Evolutionary conservation across 2,888 invertebrate genomes (phyloP).

Genomic region (Archips xylosteana): DNA sequence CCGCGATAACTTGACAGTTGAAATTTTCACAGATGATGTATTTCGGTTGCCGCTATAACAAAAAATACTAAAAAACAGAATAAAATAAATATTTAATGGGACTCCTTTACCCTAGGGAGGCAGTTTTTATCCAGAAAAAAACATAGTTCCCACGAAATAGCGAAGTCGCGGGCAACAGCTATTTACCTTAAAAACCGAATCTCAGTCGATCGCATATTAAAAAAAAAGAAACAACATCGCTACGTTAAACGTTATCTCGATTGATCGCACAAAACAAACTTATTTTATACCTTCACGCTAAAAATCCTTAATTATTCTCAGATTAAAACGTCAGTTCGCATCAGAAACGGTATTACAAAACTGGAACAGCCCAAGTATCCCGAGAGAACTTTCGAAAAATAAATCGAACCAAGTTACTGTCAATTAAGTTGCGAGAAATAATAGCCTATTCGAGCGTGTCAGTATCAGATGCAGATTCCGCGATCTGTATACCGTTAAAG

Average conservation of each 20-base stretch:
- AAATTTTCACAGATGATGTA: too few relatives aligned
- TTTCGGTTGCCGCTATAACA: too few relatives aligned
- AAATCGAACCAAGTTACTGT: slow-evolving; percentile 67
- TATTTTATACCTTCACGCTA: background rate
- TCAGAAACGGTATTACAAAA: slow-evolving; percentile 33
- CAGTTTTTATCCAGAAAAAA: too few relatives aligned
- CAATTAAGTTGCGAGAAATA: slow-evolving; percentile 67
- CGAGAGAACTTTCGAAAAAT: slow-evolving; percentile 60
- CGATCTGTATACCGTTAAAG: slow-evolving; percentile 73
- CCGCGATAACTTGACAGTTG: too few relatives aligned
- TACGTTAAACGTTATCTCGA: background rate
- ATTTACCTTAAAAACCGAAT: too few relatives aligned
- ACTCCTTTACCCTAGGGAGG: too few relatives aligned
- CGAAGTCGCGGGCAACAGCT: too few relatives aligned
- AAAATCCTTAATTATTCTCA: slow-evolving; percentile 35
- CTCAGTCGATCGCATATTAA: background rate
- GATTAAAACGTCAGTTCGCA: slow-evolving; percentile 32
- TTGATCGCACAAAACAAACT: background rate
- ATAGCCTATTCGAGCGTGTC: slow-evolving; percentile 60
- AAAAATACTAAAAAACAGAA: too few relatives aligned
- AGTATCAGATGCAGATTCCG: slow-evolving; percentile 70
- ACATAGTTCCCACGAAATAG: too few relatives aligned
- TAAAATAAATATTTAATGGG: too few relatives aligned
- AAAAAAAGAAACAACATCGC: background rate
- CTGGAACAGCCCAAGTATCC: slow-evolving; percentile 32